Percentiles rank a stretch among this genome's conserved stretches.
These are phyloP conservation scores for Acrobasis repandana DNA, from an alignment of 2,888 invertebrate genomes.

Conservation along the genomic window DNA sequence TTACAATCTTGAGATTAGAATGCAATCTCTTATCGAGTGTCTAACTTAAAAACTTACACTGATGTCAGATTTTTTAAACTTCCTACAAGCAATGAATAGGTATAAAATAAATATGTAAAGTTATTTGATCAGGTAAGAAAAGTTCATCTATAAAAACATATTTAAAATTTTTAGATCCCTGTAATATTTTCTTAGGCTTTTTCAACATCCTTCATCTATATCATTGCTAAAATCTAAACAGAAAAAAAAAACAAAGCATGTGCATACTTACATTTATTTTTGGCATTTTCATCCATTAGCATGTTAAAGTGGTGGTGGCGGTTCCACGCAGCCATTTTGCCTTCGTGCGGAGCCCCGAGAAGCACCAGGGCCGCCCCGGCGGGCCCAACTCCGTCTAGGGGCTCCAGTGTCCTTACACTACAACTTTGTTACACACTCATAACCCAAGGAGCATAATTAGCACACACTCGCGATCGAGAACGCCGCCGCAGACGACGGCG, in stretches of 20 bases:
- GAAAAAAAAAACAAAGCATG: background rate
- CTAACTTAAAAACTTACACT: no score
- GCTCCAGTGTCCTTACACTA: slow-evolving; percentile 84
- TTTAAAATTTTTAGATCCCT: background rate
- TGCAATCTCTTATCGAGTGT: no score
- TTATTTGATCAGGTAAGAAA: no score
- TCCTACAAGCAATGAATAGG: no score
- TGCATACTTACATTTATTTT: slow-evolving; percentile 85
- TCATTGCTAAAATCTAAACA: background rate
- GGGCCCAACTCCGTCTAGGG: slow-evolving; percentile 84
- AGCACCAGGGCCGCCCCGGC: slow-evolving; percentile 83
- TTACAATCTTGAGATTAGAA: no score
- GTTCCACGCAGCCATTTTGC: slow-evolving; percentile 88
- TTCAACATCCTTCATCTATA: background rate
- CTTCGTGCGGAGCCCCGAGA: slow-evolving; percentile 83
- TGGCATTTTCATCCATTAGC: slow-evolving; percentile 87
- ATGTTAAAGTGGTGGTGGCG: slow-evolving; percentile 88
- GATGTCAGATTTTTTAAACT: no score
- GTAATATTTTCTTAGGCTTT: background rate
- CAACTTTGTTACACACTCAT: slow-evolving; percentile 82
- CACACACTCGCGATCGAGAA: slow-evolving; percentile 71
- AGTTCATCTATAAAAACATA: no score
- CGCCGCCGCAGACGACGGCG: slow-evolving; percentile 69
- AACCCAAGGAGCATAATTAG: slow-evolving; percentile 75
- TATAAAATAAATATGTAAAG: no score